Evolutionary conservation across 2,113 vertebrate genomes (phyloP).

Genomic region (Corythaixoides concolor): DNA sequence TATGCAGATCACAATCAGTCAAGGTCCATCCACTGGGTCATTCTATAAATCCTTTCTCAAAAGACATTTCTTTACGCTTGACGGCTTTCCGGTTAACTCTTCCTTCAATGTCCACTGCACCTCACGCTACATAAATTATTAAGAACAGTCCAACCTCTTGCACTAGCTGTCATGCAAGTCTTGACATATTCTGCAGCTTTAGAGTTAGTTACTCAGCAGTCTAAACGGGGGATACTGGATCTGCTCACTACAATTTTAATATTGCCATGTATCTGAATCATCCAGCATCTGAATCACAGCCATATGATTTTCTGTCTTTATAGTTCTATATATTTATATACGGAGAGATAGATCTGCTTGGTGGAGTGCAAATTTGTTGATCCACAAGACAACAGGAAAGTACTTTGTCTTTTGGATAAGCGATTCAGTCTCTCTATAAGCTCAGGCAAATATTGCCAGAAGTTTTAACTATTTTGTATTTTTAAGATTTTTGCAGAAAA

Average conservation of each 20-base stretch:
- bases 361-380: not conserved
- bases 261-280: not conserved
- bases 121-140: not conserved
- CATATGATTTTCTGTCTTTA: not conserved
- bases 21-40: not conserved
- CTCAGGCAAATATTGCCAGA: not conserved
- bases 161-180: not conserved
- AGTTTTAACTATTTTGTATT: not conserved
- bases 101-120: not conserved
- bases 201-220: not conserved
- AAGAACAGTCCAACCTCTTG: not conserved
- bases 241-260: not conserved
- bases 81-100: constrained; percentile 23
- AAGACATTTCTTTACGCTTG: not conserved
- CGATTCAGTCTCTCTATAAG: not conserved
- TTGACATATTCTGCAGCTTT: not conserved
- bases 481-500: not conserved
- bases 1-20: constrained; percentile 25
- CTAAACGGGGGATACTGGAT: not conserved
- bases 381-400: not conserved
- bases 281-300: not conserved
- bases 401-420: not conserved
- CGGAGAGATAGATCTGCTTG: not conserved
- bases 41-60: constrained; percentile 33
- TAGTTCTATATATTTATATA: not conserved